A percentile compares a stretch with the other conserved stretches of the same genome.
phyloP scores from a whole-genome alignment of 2,113 vertebrate species.

The Scartelaos histophorus region DNA sequence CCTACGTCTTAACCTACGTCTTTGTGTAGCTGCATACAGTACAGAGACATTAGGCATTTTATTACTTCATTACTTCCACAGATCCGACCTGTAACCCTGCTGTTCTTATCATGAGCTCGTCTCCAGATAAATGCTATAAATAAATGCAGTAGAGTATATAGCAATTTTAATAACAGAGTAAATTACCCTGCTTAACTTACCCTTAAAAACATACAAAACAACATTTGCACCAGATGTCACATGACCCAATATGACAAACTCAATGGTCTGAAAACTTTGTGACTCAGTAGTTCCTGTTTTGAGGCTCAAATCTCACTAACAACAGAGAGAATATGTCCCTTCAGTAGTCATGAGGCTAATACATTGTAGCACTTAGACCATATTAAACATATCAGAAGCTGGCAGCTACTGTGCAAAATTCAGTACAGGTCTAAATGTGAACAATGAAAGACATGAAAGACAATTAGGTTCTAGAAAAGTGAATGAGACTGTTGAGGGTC shows the following conservation, averaged over 20 bases:
- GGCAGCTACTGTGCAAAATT: neutral
- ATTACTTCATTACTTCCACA: neutral
- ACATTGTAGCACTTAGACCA: no score
- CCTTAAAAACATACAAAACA: neutral
- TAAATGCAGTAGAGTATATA: no score
- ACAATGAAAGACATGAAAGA: neutral
- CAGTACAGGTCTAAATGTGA: neutral
- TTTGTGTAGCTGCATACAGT: neutral
- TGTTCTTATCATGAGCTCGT: no score
- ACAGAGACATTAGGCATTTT: neutral
- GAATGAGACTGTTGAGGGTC: neutral
- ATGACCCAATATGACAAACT: neutral
- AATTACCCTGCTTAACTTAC: neutral
- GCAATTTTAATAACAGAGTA: neutral
- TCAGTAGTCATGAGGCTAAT: neutral
- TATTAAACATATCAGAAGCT: neutral
- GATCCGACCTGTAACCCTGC: neutral
- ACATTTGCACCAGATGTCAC: neutral
- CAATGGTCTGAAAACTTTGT: neutral
- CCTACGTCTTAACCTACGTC: slow-evolving; percentile 10
- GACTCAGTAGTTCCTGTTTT: neutral
- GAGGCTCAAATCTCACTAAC: neutral
- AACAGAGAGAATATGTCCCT: neutral
- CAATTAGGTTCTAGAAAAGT: neutral
- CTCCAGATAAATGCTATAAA: no score